Base-by-base conservation (phyloP, 2,888 invertebrate genomes). In the Bembecia ichneumoniformis region DNA sequence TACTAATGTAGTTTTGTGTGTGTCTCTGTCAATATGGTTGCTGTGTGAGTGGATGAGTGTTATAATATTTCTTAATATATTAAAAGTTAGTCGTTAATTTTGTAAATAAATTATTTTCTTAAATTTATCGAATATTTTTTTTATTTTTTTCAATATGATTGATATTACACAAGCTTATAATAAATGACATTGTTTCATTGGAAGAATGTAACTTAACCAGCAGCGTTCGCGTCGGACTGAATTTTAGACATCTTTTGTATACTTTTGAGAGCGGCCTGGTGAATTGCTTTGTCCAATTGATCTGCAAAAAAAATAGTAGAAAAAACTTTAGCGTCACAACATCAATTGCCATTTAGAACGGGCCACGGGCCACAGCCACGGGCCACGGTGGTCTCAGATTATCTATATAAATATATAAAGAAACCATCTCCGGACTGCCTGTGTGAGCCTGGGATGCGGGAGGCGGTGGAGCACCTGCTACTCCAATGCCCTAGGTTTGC, bases 211-310 rank as follows among this genome's bases (percentile, higher is more conserved):
- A 28, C 28, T n/a, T 40, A 40, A 40, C 40, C 40, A 11, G 78
- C 77, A 45, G 72, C 67, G 0, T 74, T 77, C 46, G 80, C 74
- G n/a, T 69, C 68, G 0, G 76, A 72, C 46, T 71, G 66, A 10
- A 75, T 53, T 55, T 87, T 89, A 2, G 83, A 74, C 65, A 82
- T 72, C 60, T 88, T 90, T 63, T 91, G 88, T 28, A 94, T 76
- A 43, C 90, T 90, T 64, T 93, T 94, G 35, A 91, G 86, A 2
- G 95, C 95, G 10, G 94, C 93, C 66, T 91, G 90, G 69, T 95
- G 95, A 50, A 95, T 91, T 52, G 90, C 90, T 15, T 90, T 82
- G 43, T 96, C 95, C 65, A 96, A 71, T 68, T 92, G 90, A 87
- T 94, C 95, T 95, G 82, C 14, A 83, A 87, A 55, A 54, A 52